A percentile compares a stretch with the other conserved stretches of the same genome.
Conservation (phyloP, 53 echinoderm and acorn worm species). For the Mesocentrotus franciscanus region DNA sequence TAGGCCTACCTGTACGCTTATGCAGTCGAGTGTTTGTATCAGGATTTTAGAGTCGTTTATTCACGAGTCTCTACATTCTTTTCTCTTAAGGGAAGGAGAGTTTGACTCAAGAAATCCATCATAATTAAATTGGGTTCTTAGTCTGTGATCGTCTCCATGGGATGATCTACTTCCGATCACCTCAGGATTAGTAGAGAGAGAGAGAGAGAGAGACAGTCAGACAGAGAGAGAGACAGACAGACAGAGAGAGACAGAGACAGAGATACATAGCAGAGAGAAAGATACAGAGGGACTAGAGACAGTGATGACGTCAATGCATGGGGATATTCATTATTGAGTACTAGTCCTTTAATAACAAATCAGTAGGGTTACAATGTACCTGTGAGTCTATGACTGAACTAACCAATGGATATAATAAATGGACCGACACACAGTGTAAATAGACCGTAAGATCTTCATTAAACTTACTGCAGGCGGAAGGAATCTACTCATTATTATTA, state of each 20-base stretch:
- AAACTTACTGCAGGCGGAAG: background rate
- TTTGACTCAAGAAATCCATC: background rate
- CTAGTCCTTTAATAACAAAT: background rate
- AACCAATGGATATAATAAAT: background rate
- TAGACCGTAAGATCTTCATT: background rate
- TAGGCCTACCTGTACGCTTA: too few relatives aligned
- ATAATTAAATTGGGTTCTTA: constrained; percentile 37
- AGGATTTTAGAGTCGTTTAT: background rate
- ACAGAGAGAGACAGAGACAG: background rate
- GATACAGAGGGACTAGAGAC: background rate
- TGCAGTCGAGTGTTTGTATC: background rate
- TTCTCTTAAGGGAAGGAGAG: background rate
- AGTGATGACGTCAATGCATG: constrained; percentile 27
- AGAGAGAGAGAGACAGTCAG: too few relatives aligned
- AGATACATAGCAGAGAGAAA: too few relatives aligned
- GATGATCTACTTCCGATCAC: constrained; percentile 13
- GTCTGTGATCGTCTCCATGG: background rate
- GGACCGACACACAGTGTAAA: background rate
- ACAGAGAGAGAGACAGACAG: background rate
- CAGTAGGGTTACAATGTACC: background rate
- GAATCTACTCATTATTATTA: background rate
- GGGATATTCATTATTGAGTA: constrained; percentile 7
- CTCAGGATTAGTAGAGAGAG: background rate
- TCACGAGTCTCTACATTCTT: background rate
- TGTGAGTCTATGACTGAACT: background rate